Conservation (phyloP, 2,888 invertebrate genomes). For the Barypeithes pellucidus region DNA sequence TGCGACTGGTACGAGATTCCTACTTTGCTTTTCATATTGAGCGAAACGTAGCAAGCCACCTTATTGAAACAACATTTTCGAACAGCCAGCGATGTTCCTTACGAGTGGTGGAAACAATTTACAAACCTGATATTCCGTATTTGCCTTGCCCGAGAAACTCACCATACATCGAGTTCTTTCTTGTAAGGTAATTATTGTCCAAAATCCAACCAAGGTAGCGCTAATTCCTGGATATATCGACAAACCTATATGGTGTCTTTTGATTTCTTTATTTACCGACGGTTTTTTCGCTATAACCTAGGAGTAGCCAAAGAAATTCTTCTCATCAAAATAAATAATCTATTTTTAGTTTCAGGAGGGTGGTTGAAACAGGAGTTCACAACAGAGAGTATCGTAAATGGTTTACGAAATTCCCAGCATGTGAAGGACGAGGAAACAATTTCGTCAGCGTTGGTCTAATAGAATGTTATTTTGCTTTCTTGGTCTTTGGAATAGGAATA, state of each 20-base stretch:
- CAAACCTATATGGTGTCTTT: no score
- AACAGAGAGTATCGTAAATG: slow-evolving; percentile 41
- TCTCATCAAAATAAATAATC: no score
- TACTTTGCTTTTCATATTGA: slow-evolving; percentile 47
- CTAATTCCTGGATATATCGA: no score
- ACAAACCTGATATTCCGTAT: slow-evolving; percentile 40
- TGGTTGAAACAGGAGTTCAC: slow-evolving; percentile 45
- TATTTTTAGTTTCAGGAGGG: slow-evolving; percentile 39
- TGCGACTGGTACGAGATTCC: slow-evolving; percentile 37
- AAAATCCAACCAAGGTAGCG: no score
- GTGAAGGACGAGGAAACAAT: slow-evolving; percentile 36
- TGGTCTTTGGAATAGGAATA: slow-evolving; percentile 36
- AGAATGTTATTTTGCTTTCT: slow-evolving; percentile 37
- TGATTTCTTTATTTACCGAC: neutral
- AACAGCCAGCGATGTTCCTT: slow-evolving; percentile 39
- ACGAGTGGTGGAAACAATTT: slow-evolving; percentile 37
- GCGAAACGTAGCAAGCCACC: slow-evolving; percentile 24
- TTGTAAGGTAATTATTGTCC: slow-evolving; percentile 38
- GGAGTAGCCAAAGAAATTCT: no score
- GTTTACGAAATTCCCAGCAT: slow-evolving; percentile 32
- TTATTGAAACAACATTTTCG: slow-evolving; percentile 39
- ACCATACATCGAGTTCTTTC: slow-evolving; percentile 36
- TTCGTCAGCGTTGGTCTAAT: slow-evolving; percentile 47
- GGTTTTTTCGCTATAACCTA: no score
- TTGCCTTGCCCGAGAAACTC: slow-evolving; percentile 37